Evolutionary conservation across 2,113 vertebrate species (phyloP), one percentile per base, ranked within the genome.

Genomic region (Cettia cetti): DNA sequence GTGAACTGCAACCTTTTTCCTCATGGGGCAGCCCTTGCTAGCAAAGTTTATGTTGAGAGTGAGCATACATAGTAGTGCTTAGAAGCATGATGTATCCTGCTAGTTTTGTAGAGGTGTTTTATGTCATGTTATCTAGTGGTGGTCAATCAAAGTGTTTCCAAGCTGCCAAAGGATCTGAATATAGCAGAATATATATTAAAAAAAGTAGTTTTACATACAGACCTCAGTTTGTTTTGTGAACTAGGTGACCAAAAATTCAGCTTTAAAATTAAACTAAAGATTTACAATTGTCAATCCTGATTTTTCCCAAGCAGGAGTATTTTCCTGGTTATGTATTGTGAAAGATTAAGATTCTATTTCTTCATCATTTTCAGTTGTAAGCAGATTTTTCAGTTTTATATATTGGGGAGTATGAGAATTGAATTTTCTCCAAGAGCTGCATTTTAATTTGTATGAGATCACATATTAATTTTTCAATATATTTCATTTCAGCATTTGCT

Each of bases 191-290:
- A 28, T 10, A 28, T 20, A 63, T 47, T 63, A 31, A 40, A 35
- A 3, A 7, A 31, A 10, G 5, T 45, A 8, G 4, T 70, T 70
- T 40, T 61, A 13, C 0, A 0, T 82, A 47, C 4, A 39, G 23
- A 50, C 31, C 27, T 79, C 37, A 3, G 2, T 57, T 85, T 89
- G 15, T 53, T 70, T 76, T 76, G n/a, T 64, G 11, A 76, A 33
- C 77, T 26, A 54, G 17, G 12, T 47, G 47, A 54, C 16, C 4
- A 47, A 82, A 61, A 75, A 59, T 28, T 71, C 9, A 53, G 53
- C 9, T 11, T 68, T 28, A 33, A 42, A 89, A 81, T 40, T 3
- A 63, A 70, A 2, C 7, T 83, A 3, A 24, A 49, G 11, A 26
- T 11, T 59, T 90, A 40, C 15, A 66, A 0, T 50, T 53, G 30